Evolutionary conservation across 2,797 vertebrate species (phyloP), one percentile per base, ranked within the genome.

Genomic region (Spheniscus humboldti): DNA sequence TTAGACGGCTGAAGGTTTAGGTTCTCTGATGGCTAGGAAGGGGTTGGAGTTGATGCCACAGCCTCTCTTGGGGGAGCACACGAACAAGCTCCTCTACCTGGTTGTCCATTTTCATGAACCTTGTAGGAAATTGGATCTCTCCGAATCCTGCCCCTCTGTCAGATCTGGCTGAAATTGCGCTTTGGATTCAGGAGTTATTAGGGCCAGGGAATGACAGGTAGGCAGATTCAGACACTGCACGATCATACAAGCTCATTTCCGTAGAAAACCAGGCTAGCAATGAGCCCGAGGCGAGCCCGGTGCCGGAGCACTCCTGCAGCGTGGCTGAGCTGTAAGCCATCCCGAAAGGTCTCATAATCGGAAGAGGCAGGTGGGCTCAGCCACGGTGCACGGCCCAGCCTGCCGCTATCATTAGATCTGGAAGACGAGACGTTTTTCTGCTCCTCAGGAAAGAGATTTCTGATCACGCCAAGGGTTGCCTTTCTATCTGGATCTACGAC

Each of bases 101-200:
- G 2, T 69, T 31, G 35, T 12, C 64, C 6, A 0, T 19, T 45
- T 7, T 1, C 45, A 10, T 5, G 53, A 75, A 8, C 25, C 43
- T 12, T 0, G 8, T 2, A 8, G 71, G 66, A 63, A 75, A 39
- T 0, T 0, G 17, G 28, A 55, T 56, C 57, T 7, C 41, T 30
- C 57, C 14, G 0, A 67, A 71, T 11, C 48, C 78, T 41, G 35
- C 47, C 69, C 18, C 22, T 41, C 60, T 16, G 0, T 33, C 77
- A 28, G 66, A 12, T 19, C 56, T 10, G 48, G 18, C 86, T 31
- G 63, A 10, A 31, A 17, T 0, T 0, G 18, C 67, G 56, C 50
- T 39, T 16, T 30, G 88, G 81, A 41, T 28, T 24, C 63, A 14
- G 88, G 57, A 56, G 60, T 56, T 37, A 6, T 18, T 3, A 10